phyloP scores from a whole-genome alignment of 2,113 vertebrate species.

The Oncorhynchus gorbuscha region DNA sequence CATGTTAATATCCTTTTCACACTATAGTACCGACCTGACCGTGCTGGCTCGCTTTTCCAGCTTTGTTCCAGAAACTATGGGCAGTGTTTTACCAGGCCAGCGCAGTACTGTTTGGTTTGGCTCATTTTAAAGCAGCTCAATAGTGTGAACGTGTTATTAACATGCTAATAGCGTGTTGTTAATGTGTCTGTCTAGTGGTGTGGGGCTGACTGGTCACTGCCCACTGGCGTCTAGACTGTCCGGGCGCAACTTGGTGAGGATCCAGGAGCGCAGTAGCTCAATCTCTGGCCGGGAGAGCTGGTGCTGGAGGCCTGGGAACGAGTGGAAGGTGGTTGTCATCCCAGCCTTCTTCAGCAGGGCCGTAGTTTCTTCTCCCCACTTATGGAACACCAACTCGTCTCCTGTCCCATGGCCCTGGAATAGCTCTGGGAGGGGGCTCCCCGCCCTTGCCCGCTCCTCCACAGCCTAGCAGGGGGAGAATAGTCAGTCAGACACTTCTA shows the following conservation, averaged over 20 bases:
- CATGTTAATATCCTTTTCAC: no score
- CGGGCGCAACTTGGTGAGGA: conserved; percentile 78
- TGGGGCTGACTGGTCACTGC: background rate
- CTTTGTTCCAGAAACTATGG: no score
- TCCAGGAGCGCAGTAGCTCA: conserved; percentile 80
- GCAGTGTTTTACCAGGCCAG: no score
- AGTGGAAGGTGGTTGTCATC: conserved; percentile 75
- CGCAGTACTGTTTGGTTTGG: no score
- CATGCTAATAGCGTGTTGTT: background rate
- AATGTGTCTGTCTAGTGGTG: background rate
- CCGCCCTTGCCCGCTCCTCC: conserved; percentile 40
- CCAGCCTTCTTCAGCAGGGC: conserved; percentile 73
- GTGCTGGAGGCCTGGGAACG: conserved; percentile 78
- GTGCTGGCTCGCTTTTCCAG: no score
- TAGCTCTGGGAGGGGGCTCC: conserved; percentile 75
- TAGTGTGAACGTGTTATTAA: no score
- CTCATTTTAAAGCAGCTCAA: no score
- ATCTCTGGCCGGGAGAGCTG: conserved; percentile 79
- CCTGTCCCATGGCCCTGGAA: conserved; percentile 85
- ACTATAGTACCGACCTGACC: no score
- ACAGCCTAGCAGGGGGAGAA: conserved; percentile 68
- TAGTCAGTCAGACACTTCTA: conserved; percentile 41
- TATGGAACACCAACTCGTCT: conserved; percentile 81
- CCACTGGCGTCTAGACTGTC: background rate
- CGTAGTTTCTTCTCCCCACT: conserved; percentile 85